Evolutionary conservation across 2,888 invertebrate genomes (phyloP), one percentile per base, ranked within the genome.

Genomic region (Zele albiditarsus): DNA sequence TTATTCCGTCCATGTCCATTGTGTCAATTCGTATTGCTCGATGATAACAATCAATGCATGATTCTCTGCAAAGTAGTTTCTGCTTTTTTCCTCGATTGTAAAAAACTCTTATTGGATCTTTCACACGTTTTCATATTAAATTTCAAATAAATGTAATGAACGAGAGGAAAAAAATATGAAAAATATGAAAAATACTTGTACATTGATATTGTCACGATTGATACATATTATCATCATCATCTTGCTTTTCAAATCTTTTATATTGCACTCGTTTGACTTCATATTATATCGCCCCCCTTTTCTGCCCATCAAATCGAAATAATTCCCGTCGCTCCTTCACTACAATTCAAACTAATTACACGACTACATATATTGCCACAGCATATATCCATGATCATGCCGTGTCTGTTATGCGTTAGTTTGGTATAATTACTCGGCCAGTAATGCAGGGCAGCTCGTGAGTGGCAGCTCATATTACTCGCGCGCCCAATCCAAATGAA

Each of bases 391-490:
- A 70, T 76, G 73, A 71, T 70, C 42, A 77, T 78, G 42, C 53
- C 42, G 77, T 42, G 63, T 69, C 74, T 53, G 57, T 70, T 74
- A 72, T 74, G 73, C 70, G 77, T 83, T 80, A 82, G 81, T 82
- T 38, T 81, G 83, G 82, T 84, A 85, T 87, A 87, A 87, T 87
- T 87, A 86, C 86, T 87, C 82, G 84, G 82, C 82, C 85, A 82
- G 84, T 86, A 86, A 85, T 86, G 85, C 83, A 83, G 86, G 83
- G 83, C 83, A 83, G 83, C 79, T 81, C 83, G 86, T 87, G 86
- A 87, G 86, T 87, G 87, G 86, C 87, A 87, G 86, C 85, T 87
- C 86, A 85, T 87, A 87, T 87, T 87, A 87, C 86, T 83, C 84
- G 53, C 84, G 20, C 84, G 83, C 82, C 85, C 84, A 86, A 85